Conservation (phyloP, 2,797 vertebrate genomes). For the Loris lydekkerianus region DNA sequence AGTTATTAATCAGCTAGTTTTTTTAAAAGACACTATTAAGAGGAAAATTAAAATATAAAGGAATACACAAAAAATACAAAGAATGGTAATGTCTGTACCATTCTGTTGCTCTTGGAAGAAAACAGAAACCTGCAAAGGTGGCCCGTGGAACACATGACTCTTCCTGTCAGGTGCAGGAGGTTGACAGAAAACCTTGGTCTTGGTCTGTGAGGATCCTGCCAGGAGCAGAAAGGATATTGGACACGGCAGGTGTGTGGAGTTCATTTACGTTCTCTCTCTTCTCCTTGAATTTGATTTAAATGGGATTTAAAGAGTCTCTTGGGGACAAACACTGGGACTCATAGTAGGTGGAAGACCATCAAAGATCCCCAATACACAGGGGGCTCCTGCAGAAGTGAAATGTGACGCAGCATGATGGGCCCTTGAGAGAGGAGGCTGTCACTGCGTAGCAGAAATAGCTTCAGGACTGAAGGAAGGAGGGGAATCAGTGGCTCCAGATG, state of each 20-base stretch:
- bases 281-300: not conserved
- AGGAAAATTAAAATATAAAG: constrained; percentile 36
- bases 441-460: not conserved
- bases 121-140: not conserved
- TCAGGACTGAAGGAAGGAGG: constrained; percentile 22
- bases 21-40: too few relatives aligned
- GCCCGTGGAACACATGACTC: not conserved
- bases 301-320: not conserved
- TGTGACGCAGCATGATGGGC: not conserved
- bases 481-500: constrained; percentile 72
- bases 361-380: not conserved
- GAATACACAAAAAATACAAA: not conserved
- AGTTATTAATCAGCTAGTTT: too few relatives aligned
- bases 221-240: not conserved
- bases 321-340: not conserved
- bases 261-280: not conserved
- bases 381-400: not conserved
- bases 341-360: not conserved
- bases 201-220: not conserved
- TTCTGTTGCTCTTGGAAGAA: not conserved
- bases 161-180: not conserved
- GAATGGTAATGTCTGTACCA: not conserved
- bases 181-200: not conserved
- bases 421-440: not conserved
- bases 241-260: not conserved